Base-by-base conservation (phyloP, 2,888 invertebrate genomes). In the Epinotia ramella region DNA sequence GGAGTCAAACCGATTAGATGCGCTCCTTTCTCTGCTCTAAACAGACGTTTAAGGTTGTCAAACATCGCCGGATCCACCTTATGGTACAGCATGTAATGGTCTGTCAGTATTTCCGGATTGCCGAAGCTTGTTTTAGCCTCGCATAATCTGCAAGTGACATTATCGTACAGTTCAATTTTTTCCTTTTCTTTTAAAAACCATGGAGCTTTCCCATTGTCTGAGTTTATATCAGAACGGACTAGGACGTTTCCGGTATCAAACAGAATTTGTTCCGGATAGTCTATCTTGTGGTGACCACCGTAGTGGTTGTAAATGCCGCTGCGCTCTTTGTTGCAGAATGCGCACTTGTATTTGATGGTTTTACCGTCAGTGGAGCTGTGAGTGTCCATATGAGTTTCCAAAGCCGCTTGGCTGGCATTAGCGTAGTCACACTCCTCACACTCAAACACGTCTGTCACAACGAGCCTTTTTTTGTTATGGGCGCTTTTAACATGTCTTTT, bases 161-260 rank as follows among this genome's bases (percentile, higher is more conserved):
- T 24, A 12, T 59, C 59, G 46, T 69, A 46, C n/a, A 4, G 44
- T 11, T 6, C 46, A 5, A 69, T n/a, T 69, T 69, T 69, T 60
- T 69, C 59, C 20, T 59, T 60, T 18, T 60, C 69, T 46, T 18
- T 59, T 28, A 60, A n/a, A 46, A 69, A 69, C 69, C 69, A 69
- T 0, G 59, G 59, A 44, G 69, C 69, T 28, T 69, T 69, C 2
- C 69, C 69, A 46, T 11, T 18, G 3, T 69, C 40, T 2, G 69
- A 6, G n/a, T 69, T 59, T 24, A 69, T 60, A 12, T 44, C 24
- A 12, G 69, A 69, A 46, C n/a, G 44, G 11, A 69, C 69, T 2
- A 69, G 28, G 2, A 44, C 69, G 7, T 60, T 60, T n/a, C 69
- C 69, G 12, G n/a, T n/a, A 5, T 60, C 44, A 13, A 69, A 60